Evolutionary conservation across 2,113 vertebrate genomes (phyloP).

Genomic region (Ceuthmochares aereus): DNA sequence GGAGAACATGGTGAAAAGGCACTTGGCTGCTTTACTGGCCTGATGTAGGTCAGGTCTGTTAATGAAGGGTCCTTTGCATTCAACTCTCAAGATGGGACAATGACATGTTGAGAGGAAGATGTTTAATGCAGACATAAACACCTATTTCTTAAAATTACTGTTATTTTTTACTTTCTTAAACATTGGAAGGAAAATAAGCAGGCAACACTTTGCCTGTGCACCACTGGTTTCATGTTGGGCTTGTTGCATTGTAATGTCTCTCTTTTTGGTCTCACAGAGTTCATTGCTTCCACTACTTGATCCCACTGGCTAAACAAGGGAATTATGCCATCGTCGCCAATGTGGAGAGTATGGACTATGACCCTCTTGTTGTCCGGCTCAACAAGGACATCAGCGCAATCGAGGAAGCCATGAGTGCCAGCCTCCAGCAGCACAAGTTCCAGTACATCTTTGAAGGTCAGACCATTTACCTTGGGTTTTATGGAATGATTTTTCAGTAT

Average conservation of each 20-base stretch:
- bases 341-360: conserved; percentile 99
- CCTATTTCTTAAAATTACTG: background rate
- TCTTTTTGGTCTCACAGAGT: conserved; percentile 78
- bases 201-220: background rate
- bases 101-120: background rate
- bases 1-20: background rate
- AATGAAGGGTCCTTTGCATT: background rate
- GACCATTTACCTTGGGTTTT: background rate
- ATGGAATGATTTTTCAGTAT: rapidly evolving
- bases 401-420: conserved; percentile 94
- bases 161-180: background rate
- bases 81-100: background rate
- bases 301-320: conserved; percentile 94
- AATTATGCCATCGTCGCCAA: conserved; percentile 98
- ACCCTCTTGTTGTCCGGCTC: conserved; percentile 94
- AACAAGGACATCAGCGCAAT: conserved; percentile 98
- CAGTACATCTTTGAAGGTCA: conserved; percentile 99
- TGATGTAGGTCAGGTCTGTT: background rate
- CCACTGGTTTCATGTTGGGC: rapidly evolving
- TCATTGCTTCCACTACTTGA: conserved; percentile 97
- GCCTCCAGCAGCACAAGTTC: conserved; percentile 98
- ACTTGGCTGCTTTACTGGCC: background rate
- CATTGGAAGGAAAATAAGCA: conserved; percentile 22
- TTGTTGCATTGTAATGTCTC: background rate
- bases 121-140: background rate